Conservation (phyloP, 2,797 vertebrate species). For the Pristis pectinata region DNA sequence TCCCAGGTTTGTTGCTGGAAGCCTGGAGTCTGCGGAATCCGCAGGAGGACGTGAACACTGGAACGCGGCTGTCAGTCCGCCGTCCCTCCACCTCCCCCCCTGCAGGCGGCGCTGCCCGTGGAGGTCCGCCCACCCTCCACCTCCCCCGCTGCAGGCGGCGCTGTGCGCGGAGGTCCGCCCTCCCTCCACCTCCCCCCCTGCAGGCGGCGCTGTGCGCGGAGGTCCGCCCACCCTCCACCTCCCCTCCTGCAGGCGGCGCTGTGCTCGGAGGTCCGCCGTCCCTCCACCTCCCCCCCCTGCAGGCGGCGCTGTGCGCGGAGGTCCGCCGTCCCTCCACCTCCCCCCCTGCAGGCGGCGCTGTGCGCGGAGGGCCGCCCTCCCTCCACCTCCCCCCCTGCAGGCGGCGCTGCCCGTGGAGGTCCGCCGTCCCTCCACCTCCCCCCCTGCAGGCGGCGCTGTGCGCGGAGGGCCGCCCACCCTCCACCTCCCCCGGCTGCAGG, state of each 20-base stretch:
- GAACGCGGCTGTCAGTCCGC: no score
- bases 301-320: background rate
- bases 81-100: background rate
- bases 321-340: no score
- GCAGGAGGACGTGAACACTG: background rate
- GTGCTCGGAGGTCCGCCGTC: background rate
- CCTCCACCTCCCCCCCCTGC: background rate
- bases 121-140: background rate
- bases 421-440: no score
- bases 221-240: fast-evolving
- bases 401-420: no score
- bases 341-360: background rate
- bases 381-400: no score
- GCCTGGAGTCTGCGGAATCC: background rate
- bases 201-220: background rate
- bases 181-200: background rate
- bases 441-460: no score
- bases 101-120: background rate
- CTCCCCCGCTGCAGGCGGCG: background rate
- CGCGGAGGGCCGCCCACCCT: no score
- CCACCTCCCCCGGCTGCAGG: no score
- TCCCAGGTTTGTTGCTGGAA: background rate
- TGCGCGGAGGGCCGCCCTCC: no score
- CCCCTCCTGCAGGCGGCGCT: background rate
- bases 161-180: background rate